These are phyloP conservation scores for Phenacoccus solenopsis DNA, from an alignment of 1,140 invertebrate species.

Conservation along the genomic window DNA sequence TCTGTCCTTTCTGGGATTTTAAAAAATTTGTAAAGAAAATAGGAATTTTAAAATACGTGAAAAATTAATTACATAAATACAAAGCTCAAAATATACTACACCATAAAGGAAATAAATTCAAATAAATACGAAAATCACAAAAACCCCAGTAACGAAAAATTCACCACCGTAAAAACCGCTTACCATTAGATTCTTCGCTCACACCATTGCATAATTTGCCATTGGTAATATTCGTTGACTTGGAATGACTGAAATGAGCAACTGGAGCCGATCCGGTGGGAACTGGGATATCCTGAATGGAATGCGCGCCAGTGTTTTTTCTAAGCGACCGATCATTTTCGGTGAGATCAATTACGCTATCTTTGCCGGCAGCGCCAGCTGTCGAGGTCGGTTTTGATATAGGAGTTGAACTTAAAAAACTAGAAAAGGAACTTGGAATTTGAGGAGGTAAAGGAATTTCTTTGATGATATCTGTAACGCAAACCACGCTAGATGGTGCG, in stretches of 20 bases:
- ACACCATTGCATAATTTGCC: not conserved
- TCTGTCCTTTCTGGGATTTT: too few relatives aligned
- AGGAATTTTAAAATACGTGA: too few relatives aligned
- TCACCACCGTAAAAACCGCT: too few relatives aligned
- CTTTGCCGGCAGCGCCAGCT: not conserved
- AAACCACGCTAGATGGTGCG: not conserved
- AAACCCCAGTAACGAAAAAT: too few relatives aligned
- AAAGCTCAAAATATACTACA: not conserved
- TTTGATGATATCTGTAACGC: constrained; percentile 3
- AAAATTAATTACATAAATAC: too few relatives aligned
- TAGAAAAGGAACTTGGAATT: constrained; percentile 10
- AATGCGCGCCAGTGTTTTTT: not conserved
- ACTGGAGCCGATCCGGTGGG: not conserved
- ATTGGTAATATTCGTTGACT: not conserved
- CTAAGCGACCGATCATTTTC: not conserved
- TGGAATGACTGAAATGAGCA: not conserved
- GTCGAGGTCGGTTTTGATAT: not conserved
- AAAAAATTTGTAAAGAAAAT: too few relatives aligned
- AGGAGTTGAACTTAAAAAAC: not conserved
- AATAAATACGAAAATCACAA: too few relatives aligned
- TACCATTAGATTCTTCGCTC: not conserved
- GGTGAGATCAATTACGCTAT: not conserved
- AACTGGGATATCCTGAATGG: not conserved
- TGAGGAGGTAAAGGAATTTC: constrained; percentile 5
- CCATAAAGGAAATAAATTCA: not conserved